Evolutionary conservation across 2,888 invertebrate genomes (phyloP), one percentile per base, ranked within the genome.

Genomic region (Mesorhabditis belari): DNA sequence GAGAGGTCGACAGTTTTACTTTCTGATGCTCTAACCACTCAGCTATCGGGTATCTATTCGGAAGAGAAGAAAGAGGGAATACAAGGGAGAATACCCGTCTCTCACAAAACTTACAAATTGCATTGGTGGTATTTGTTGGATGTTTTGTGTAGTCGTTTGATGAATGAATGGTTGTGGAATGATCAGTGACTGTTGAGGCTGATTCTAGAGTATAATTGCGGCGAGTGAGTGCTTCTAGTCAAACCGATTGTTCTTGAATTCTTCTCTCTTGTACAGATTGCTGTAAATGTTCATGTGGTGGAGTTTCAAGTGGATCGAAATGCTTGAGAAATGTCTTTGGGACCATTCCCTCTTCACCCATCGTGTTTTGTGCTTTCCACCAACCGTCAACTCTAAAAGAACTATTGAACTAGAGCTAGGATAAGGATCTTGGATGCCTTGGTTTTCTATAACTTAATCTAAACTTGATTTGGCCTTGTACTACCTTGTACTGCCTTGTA

Each of bases 321-420:
- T 70, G 70, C 12, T 57, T 57, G 6, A 73, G 59, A 57, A 60
- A 73, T 0, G 70, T 73, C 21, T 69, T 66, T 26, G 73, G 73
- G 3, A 73, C 71, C 3, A 70, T 58, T 19, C 73, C 73, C 35
- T 57, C 50, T 12, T 67, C 50, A 17, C 67, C 65, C n/a, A 63
- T 28, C 6, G 59, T 60, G 57, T 71, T 70, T 54, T 58, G 26
- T 6, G 69, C 71, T 24, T 61, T 65, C 73, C 73, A 73, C 73
- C 73, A 73, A 3, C 73, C 73, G 60, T 73, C 73, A 0, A 62
- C 23, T 50, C 68, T 68, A 35, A 29, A 60, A 23, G 19, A 44
- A 17, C 4, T 12, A 1, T 19, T 6, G 2, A 59, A 17, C 2
- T 28, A 12, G 9, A 29, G 6, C n/a, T n/a, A n/a, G n/a, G n/a